Evolutionary conservation across 2,113 vertebrate species (phyloP), one percentile per base, ranked within the genome.

Genomic region (Microcebus ravelobensis): DNA sequence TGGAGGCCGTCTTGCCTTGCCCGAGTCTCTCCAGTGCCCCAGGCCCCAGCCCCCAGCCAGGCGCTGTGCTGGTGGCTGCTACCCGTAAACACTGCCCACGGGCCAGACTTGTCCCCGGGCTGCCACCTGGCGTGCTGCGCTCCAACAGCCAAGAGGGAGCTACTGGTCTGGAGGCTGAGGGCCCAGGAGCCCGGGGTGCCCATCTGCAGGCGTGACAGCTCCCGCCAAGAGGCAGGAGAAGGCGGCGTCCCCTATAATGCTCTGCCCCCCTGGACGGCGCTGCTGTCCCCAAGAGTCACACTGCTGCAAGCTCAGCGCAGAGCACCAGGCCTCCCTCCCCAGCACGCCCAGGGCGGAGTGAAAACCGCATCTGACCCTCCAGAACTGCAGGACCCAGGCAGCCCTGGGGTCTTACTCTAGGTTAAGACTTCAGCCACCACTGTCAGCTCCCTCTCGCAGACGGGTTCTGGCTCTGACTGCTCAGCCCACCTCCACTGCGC

Each of bases 1-100:
- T 6, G 14, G 52, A 36, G 61, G 45, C 29, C 13, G 3, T 45
- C 70, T 2, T 65, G 68, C n/a, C 31, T 20, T 18, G 57, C 45
- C 4, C 27, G 34, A 2, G 5, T 17, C 21, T 63, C n/a, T 14
- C 61, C 14, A 3, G 3, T 0, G 48, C 15, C 25, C 27, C 1
- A 2, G 5, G 4, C 79, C 36, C 68, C 20, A 1, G 15, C 45
- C 67, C 67, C 10, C 2, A 2, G 15, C 2, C 67, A 86, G 31
- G 79, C 2, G 13, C 31, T 2, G 20, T 55, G 71, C 20, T 59
- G 31, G 57, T 2, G 57, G 71, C 59, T 21, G 15, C 55, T 7
- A 11, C 7, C n/a, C 1, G 23, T 10, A 8, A 20, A 36, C 48
- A 23, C 3, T 63, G 61, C 61, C 15, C 12, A 17, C 3, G 0